Evolutionary conservation across 2,797 vertebrate genomes (phyloP).

Genomic region (Anguilla marmorata): DNA sequence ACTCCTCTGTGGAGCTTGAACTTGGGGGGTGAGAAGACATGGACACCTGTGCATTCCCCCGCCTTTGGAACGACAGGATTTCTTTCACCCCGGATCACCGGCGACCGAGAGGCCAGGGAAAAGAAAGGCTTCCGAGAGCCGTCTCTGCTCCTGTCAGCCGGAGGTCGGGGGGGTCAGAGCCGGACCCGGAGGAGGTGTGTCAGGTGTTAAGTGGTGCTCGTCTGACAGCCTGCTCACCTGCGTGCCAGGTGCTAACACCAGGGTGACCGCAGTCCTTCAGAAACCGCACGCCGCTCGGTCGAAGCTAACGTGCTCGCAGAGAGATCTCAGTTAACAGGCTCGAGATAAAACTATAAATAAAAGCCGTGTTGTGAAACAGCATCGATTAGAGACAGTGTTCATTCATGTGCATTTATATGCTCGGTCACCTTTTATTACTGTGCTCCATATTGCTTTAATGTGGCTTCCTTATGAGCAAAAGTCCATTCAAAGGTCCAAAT

Average conservation of each 20-base stretch:
- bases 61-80: slow-evolving; percentile 54
- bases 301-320: too few relatives aligned
- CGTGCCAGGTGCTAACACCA: slow-evolving; percentile 69
- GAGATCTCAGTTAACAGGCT: neutral
- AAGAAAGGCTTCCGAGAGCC: slow-evolving; percentile 66
- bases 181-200: slow-evolving; percentile 67
- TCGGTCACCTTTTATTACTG: too few relatives aligned
- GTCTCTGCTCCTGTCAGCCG: slow-evolving; percentile 64
- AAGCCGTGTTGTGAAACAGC: neutral
- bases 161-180: slow-evolving; percentile 68
- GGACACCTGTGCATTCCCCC: slow-evolving; percentile 69
- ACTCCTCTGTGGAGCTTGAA: slow-evolving; percentile 71
- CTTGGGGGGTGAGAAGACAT: slow-evolving; percentile 73
- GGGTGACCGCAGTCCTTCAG: neutral
- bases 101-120: slow-evolving; percentile 45
- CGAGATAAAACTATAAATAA: neutral
- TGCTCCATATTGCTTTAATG: too few relatives aligned
- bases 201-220: slow-evolving; percentile 78
- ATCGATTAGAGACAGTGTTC: neutral
- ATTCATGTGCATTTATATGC: neutral
- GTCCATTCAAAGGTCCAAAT: too few relatives aligned
- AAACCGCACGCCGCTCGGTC: neutral
- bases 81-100: slow-evolving; percentile 69
- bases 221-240: slow-evolving; percentile 67
- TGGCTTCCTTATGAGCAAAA: too few relatives aligned